Evolutionary conservation across 2,113 vertebrate genomes (phyloP), one percentile per base, ranked within the genome.

Genomic region (Coturnix japonica): DNA sequence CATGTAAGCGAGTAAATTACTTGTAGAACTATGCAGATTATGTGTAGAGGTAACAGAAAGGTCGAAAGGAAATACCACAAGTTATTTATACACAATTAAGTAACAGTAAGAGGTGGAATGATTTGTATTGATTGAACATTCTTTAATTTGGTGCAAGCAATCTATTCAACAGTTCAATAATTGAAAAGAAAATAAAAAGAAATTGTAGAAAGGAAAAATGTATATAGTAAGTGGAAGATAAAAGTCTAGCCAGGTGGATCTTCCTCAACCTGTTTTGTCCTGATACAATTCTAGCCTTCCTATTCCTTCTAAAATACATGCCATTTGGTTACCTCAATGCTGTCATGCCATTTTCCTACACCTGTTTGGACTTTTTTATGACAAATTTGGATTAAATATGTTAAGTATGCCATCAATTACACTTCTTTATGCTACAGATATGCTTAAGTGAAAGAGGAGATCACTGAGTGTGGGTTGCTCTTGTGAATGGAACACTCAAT

Each of bases 381-480:
- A 89, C 16, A 90, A 64, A 72, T 84, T 84, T 89, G 39, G 78
- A 94, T 95, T 3, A 0, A 91, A 90, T 84, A 66, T 66, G 30
- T 65, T 72, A 95, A 95, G 77, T 84, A 75, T 23, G 70, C 88
- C 49, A 94, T 88, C 83, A 90, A 79, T 93, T 86, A 84, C 3
- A 28, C 70, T 91, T 60, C 82, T 94, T 91, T 86, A 84, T 41
- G 49, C 66, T 93, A 75, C 53, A 37, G 63, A 94, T 95, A 83
- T 81, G 33, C 49, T 71, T 57, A 84, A 84, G 26, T 65, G 57
- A 84, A 91, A 71, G 73, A 93, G 65, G 76, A 81, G 73, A 57
- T 88, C 70, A 78, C 26, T 44, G 57, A 5, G 1, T 41, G 67
- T 30, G 19, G 5, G 35, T 54, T 90, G 33, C 57, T 90, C 87